A percentile compares a stretch with the other conserved stretches of the same genome.
Conservation (phyloP, 2,113 vertebrate species). For the Vulpes lagopus region DNA sequence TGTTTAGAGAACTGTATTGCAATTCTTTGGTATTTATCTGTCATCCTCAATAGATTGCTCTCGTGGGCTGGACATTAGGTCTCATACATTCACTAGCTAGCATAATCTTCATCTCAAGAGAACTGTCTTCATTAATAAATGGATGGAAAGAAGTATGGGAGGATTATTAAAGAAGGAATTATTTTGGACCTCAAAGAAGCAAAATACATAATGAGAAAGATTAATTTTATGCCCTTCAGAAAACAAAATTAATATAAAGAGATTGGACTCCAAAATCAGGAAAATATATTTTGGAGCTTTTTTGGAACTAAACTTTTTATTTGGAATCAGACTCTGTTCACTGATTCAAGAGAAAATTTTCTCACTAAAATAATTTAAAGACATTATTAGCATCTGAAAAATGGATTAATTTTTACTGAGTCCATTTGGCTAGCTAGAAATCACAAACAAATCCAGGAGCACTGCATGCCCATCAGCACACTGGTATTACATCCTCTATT, state of each 20-base stretch:
- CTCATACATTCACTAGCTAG: neutral
- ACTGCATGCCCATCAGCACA: neutral
- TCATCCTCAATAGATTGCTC: neutral
- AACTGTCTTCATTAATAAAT: neutral
- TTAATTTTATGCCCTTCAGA: neutral
- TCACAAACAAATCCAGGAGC: neutral
- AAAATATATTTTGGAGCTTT: neutral
- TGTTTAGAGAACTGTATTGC: neutral
- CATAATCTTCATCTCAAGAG: neutral
- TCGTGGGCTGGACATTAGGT: neutral
- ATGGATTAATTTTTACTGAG: slow-evolving; percentile 29
- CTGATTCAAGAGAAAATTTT: neutral
- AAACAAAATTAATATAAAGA: neutral
- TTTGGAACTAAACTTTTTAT: slow-evolving; percentile 8
- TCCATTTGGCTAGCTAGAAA: slow-evolving; percentile 37
- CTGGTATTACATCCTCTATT: neutral
- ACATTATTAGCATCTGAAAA: slow-evolving; percentile 42
- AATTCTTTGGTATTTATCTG: neutral
- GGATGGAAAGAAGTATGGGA: neutral
- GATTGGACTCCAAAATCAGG: neutral
- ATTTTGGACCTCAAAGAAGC: neutral
- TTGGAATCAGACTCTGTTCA: neutral
- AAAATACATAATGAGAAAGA: neutral
- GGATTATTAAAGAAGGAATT: neutral
- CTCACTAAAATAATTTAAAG: slow-evolving; percentile 17